A percentile compares a stretch with the other conserved stretches of the same genome.
phyloP scores from a whole-genome alignment of 1,140 invertebrate genomes.

The Meloidogyne chitwoodi region DNA sequence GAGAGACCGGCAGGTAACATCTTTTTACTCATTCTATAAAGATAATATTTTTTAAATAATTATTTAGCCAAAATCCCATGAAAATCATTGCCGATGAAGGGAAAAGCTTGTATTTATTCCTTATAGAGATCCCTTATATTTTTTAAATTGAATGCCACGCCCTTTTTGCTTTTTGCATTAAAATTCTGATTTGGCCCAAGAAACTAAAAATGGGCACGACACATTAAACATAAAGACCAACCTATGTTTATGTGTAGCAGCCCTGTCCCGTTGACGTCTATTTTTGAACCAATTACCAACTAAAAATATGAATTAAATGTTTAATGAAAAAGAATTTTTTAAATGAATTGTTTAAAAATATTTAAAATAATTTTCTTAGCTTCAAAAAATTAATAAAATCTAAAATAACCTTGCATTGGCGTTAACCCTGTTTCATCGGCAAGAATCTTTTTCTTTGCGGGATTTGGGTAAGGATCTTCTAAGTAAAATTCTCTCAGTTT shows the following conservation, averaged over 20 bases:
- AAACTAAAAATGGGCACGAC: not conserved
- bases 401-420: slow-evolving; percentile 99
- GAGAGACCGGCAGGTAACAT: slow-evolving; percentile 5
- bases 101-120: too few species aligned
- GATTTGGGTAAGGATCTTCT: slow-evolving; percentile 98
- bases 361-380: not conserved
- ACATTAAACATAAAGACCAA: slow-evolving; percentile 37
- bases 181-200: too few species aligned
- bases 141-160: too few species aligned
- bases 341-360: slow-evolving; percentile 1
- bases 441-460: slow-evolving; percentile 93
- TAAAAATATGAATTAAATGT: too few species aligned
- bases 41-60: not conserved
- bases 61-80: too few species aligned
- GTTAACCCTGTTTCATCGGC: slow-evolving; percentile 94
- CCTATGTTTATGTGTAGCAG: slow-evolving; percentile 97
- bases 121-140: too few species aligned
- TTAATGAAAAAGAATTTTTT: too few species aligned
- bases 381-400: too few species aligned
- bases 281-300: slow-evolving; percentile 99
- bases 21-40: slow-evolving; percentile 3
- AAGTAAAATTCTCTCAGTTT: slow-evolving; percentile 95
- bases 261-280: slow-evolving; percentile 83
- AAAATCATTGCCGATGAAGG: too few species aligned
- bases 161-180: too few species aligned